phyloP scores from a whole-genome alignment of 2,888 invertebrate genomes.

The Megastigmus dorsalis region DNA sequence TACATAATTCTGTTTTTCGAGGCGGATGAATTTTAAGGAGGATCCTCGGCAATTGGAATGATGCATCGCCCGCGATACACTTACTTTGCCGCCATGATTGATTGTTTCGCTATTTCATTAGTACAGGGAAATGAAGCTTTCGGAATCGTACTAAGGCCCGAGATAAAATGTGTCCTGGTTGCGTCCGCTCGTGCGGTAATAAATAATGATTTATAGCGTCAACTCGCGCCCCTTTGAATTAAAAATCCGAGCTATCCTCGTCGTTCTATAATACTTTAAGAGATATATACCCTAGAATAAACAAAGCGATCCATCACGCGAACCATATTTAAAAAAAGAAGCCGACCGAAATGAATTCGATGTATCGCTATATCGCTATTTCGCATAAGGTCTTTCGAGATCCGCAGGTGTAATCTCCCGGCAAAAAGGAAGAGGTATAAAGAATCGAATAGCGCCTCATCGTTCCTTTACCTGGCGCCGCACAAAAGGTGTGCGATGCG shows the following conservation, averaged over 20 bases:
- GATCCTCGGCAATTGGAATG: background rate
- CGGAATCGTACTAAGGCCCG: too few relatives aligned
- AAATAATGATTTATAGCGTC: too few relatives aligned
- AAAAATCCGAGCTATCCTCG: too few relatives aligned
- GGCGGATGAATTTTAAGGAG: conserved; percentile 47
- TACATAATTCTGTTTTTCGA: conserved; percentile 28
- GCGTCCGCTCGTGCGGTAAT: too few relatives aligned
- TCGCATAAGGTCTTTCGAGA: background rate
- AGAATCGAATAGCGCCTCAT: background rate
- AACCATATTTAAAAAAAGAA: background rate
- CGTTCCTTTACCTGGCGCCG: too few relatives aligned
- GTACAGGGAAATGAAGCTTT: too few relatives aligned
- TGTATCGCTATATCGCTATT: conserved; percentile 1
- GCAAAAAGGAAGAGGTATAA: background rate
- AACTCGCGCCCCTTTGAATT: too few relatives aligned
- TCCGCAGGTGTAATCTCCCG: background rate
- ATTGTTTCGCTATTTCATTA: too few relatives aligned
- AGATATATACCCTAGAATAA: background rate
- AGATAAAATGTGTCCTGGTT: too few relatives aligned
- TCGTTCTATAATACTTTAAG: too few relatives aligned
- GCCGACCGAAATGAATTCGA: background rate
- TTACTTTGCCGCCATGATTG: too few relatives aligned
- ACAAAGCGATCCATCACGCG: conserved; percentile 13
- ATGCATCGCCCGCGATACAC: background rate
- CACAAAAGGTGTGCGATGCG: too few relatives aligned